phyloP scores from a whole-genome alignment of 2,113 vertebrate genomes.

The Globicephala melas region DNA sequence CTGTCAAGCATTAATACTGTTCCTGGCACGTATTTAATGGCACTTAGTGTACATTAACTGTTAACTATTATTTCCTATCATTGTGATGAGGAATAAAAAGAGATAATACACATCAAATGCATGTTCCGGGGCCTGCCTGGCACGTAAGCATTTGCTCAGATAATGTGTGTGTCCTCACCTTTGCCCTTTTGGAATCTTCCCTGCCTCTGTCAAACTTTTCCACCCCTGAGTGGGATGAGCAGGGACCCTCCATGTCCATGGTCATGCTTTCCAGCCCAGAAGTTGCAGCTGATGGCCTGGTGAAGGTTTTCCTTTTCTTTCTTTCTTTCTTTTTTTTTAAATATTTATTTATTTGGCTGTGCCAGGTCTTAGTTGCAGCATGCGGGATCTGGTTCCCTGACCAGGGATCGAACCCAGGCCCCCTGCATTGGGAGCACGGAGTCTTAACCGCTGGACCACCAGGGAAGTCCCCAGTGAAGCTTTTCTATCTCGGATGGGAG shows the following conservation, averaged over 20 bases:
- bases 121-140: not conserved
- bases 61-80: not conserved
- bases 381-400: too few species aligned
- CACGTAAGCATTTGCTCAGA: not conserved
- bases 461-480: not conserved
- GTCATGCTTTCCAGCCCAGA: not conserved
- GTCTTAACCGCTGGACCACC: too few species aligned
- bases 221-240: not conserved
- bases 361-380: too few species aligned
- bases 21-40: not conserved
- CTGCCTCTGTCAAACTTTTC: not conserved
- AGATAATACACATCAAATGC: not conserved
- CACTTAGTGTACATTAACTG: not conserved
- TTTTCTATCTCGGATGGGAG: not conserved
- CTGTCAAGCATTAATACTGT: not conserved
- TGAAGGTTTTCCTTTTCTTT: not conserved
- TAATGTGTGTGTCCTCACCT: not conserved
- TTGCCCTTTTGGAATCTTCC: not conserved
- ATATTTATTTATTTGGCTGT: too few species aligned
- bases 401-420: too few species aligned
- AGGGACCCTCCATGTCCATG: not conserved
- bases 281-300: not conserved
- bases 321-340: too few species aligned
- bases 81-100: not conserved
- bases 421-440: too few species aligned